These are phyloP conservation scores for Gnathonemus echidnorhynchus DNA, from an alignment of 2,113 vertebrate species.

Conservation along the genomic window DNA sequence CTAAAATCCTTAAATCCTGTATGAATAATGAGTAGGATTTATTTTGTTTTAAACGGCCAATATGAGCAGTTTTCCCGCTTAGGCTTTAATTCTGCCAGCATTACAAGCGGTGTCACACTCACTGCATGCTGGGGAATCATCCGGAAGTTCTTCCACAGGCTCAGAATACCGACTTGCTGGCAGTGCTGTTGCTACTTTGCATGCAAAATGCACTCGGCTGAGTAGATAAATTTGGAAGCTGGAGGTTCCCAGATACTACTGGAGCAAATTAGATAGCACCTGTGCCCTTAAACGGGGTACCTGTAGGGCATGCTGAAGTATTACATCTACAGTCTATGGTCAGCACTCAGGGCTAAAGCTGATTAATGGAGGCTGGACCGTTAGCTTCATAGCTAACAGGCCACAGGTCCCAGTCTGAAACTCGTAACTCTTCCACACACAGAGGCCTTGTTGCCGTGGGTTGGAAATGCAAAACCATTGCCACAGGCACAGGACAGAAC, in stretches of 20 bases:
- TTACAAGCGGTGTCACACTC: not conserved
- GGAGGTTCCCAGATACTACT: not conserved
- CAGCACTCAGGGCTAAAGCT: not conserved
- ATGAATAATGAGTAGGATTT: constrained; percentile 13
- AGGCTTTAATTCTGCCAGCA: not conserved
- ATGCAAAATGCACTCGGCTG: not conserved
- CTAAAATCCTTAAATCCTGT: constrained; percentile 27
- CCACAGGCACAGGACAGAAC: not conserved
- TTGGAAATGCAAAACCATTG: not conserved
- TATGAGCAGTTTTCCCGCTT: not conserved
- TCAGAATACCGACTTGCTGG: not conserved
- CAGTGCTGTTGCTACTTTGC: not conserved
- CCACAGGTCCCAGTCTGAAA: not conserved
- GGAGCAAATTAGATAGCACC: not conserved
- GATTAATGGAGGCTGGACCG: not conserved
- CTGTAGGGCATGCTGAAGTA: not conserved
- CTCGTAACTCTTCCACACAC: not conserved
- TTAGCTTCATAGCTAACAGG: not conserved
- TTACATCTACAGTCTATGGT: not conserved
- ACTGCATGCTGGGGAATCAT: not conserved
- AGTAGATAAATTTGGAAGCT: not conserved
- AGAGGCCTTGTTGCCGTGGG: not conserved
- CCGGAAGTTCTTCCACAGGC: not conserved
- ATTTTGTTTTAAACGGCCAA: not conserved
- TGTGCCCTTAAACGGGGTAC: not conserved